phyloP scores from a whole-genome alignment of 2,888 invertebrate genomes.

The Thumatha senex region DNA sequence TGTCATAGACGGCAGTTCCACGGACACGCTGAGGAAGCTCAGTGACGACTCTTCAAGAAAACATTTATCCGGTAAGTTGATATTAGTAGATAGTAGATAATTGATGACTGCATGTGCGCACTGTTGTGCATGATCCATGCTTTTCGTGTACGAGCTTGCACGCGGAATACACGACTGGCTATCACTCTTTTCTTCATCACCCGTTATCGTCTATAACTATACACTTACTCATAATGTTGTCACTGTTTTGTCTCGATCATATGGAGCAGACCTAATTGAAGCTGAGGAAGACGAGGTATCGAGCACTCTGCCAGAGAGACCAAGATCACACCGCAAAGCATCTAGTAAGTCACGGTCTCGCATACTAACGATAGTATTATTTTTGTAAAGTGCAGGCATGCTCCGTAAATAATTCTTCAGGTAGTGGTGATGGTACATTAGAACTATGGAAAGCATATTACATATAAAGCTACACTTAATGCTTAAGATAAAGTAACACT shows the following conservation, averaged over 20 bases:
- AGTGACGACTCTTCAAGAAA: slow-evolving; percentile 81
- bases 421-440: slow-evolving; percentile 28
- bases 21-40: slow-evolving; percentile 76
- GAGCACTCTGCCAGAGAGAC: slow-evolving; percentile 74
- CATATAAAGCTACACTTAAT: slow-evolving; percentile 7
- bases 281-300: slow-evolving; percentile 82
- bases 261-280: slow-evolving; percentile 82
- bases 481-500: slow-evolving; percentile 11
- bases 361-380: slow-evolving; percentile 28
- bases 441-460: slow-evolving; percentile 3
- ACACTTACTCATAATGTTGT: slow-evolving; percentile 47
- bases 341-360: slow-evolving; percentile 78
- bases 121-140: slow-evolving; percentile 61
- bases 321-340: slow-evolving; percentile 77
- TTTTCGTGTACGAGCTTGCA: slow-evolving; percentile 49
- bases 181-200: slow-evolving; percentile 33
- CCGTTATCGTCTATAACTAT: slow-evolving; percentile 41
- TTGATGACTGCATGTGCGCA: slow-evolving; percentile 55
- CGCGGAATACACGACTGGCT: slow-evolving; percentile 41
- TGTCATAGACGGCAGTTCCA: slow-evolving; percentile 80
- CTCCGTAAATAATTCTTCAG: slow-evolving; percentile 29
- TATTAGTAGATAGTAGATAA: slow-evolving; percentile 22
- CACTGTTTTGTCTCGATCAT: slow-evolving; percentile 39
- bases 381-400: slow-evolving; percentile 33
- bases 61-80: slow-evolving; percentile 78